A percentile compares a stretch with the other conserved stretches of the same genome.
Evolutionary conservation across 2,888 invertebrate species (phyloP).

Genomic region (Drosophila limbata): DNA sequence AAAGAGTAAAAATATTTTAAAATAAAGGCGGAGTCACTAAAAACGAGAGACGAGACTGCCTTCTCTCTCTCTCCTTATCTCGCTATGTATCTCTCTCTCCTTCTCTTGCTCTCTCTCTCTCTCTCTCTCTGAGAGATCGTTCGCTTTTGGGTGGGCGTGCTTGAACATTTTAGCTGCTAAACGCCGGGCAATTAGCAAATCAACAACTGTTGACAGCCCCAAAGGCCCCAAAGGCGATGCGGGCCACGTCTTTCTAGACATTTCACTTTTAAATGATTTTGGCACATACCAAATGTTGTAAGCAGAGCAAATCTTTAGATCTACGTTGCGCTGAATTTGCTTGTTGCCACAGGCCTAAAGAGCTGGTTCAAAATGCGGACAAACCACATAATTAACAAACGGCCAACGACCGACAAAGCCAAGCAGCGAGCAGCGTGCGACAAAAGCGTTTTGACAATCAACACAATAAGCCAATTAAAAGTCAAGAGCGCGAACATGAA

Average conservation of each 20-base stretch:
- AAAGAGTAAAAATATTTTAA: constrained; percentile 44
- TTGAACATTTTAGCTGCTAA: constrained; percentile 49
- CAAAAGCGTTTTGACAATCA: constrained; percentile 49
- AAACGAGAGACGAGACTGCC: constrained; percentile 5
- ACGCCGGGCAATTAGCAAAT: constrained; percentile 75
- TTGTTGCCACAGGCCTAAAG: constrained; percentile 11
- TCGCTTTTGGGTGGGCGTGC: constrained; percentile 55
- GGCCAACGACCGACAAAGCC: constrained; percentile 18
- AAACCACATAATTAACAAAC: constrained; percentile 37
- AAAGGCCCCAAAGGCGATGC: constrained; percentile 12
- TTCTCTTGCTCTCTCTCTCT: constrained; percentile 18
- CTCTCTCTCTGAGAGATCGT: constrained; percentile 20
- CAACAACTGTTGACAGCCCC: constrained; percentile 66
- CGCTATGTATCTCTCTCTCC: constrained; percentile 18
- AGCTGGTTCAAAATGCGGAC: constrained; percentile 24
- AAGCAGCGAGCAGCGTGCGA: constrained; percentile 1
- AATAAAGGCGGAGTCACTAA: constrained; percentile 65
- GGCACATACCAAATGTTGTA: constrained; percentile 10
- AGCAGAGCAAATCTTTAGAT: constrained; percentile 39
- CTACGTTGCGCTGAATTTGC: not conserved
- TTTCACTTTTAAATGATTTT: constrained; percentile 30
- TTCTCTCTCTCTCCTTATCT: constrained; percentile 15
- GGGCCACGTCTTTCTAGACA: constrained; percentile 36
- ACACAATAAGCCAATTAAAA: constrained; percentile 77
- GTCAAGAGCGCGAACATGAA: constrained; percentile 49